Base-by-base conservation (phyloP, 1,140 invertebrate genomes). In the Drosophila equinoxialis region DNA sequence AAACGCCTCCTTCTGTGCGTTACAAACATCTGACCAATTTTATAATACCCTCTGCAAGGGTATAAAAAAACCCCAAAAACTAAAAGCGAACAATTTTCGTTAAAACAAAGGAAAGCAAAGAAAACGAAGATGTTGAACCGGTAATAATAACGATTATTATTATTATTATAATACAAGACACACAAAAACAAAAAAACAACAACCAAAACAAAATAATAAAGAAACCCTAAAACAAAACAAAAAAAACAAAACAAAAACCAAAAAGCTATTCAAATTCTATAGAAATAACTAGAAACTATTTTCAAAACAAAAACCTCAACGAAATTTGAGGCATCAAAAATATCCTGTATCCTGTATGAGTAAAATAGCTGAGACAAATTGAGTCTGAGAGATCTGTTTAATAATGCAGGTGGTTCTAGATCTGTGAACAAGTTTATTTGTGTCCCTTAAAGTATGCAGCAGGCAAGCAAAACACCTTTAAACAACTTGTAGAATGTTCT, bases 131-230 rank as follows among this genome's bases (percentile, higher is more conserved):
- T 85, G 78, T 77, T 74, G 84, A 79, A 59, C 65, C 76, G 79
- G 73, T 87, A 86, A 87, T 77, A 86, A 83, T 83, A 79, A 79
- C 76, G 67, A 83, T 76, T 83, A 86, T 71, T 77, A 86, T 37
- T 37, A 37, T 87, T 83, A 86, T 86, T 83, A 86, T 86, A 83
- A 87, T 79, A 86, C 76, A 68, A 74, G 68, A 45, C 35, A 75
- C 45, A 51, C 23, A 17, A 3, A 51, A 51, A 51, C n/a, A 51
- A 2, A 17, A 10, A 13, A 39, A 37, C 45, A 23, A 60, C 23
- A 26, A 26, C 23, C 23, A 70, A 57, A 65, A 87, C 30, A 70
- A 57, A 65, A 87, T 83, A 83, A 83, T 84, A 83, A 83, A 85
- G 81, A 83, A 70, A 84, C 81, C 81, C 81, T 76, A 62, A 62